Percentiles rank a stretch among this genome's conserved stretches.
phyloP scores from a whole-genome alignment of 1,140 invertebrate genomes.

The Lepidurus couesii region DNA sequence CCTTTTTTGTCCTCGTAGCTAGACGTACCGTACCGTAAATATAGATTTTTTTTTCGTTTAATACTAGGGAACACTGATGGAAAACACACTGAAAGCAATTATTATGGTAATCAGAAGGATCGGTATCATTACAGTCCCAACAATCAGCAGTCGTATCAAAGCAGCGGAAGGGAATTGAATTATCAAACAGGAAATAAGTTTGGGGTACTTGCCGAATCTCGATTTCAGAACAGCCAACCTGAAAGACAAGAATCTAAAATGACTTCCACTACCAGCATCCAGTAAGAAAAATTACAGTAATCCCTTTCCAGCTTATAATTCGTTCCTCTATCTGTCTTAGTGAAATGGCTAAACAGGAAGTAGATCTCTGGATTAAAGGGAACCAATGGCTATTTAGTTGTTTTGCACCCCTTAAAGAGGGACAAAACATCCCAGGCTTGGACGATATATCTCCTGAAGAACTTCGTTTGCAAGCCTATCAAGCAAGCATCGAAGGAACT shows the following conservation, averaged over 20 bases:
- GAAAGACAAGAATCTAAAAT: neutral
- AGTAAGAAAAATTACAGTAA: neutral
- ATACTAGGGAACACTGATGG: neutral
- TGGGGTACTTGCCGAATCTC: slow-evolving; percentile 1
- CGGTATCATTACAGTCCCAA: neutral
- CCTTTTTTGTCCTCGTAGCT: too few species aligned
- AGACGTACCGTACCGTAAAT: too few species aligned
- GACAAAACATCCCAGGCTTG: neutral
- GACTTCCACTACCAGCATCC: neutral
- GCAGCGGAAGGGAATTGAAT: neutral
- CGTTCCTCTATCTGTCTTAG: neutral
- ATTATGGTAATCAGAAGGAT: neutral
- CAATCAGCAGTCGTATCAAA: neutral
- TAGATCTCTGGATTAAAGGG: neutral
- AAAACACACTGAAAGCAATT: neutral
- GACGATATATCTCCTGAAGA: neutral
- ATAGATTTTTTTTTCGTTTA: neutral
- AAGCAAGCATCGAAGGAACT: neutral
- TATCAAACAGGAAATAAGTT: slow-evolving; percentile 10
- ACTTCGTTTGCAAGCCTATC: neutral
- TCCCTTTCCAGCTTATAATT: neutral
- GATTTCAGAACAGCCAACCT: neutral
- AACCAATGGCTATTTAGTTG: neutral
- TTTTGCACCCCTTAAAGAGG: neutral
- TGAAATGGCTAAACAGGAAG: neutral